Evolutionary conservation across 2,797 vertebrate species (phyloP).

Genomic region (Acropternis orthonyx): DNA sequence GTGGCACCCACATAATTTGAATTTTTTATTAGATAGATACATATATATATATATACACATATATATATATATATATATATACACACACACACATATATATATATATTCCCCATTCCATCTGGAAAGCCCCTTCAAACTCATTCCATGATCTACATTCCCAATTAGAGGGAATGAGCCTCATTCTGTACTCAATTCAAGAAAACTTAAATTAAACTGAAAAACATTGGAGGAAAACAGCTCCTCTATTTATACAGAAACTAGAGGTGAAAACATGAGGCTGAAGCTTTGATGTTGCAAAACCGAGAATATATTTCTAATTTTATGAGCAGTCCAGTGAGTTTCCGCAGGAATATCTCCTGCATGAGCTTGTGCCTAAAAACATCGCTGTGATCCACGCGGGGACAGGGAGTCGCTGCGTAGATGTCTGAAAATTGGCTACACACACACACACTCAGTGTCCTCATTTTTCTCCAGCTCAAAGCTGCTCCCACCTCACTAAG

Average conservation of each 20-base stretch:
- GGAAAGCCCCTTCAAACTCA: slow-evolving; percentile 6
- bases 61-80: too few relatives aligned
- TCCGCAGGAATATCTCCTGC: neutral
- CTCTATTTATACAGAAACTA: neutral
- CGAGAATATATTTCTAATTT: neutral
- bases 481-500: neutral
- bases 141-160: neutral
- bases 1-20: neutral
- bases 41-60: too few relatives aligned
- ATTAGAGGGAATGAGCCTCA: neutral
- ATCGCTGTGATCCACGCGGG: rapidly evolving
- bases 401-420: neutral
- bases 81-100: too few relatives aligned
- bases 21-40: neutral
- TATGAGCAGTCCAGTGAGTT: neutral
- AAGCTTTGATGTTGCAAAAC: neutral
- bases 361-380: rapidly evolving
- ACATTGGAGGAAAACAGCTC: neutral
- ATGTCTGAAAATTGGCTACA: neutral
- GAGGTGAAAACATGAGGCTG: neutral
- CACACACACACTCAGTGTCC: neutral
- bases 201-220: slow-evolving; percentile 10
- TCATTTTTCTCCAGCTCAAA: neutral
- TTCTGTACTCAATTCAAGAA: neutral
- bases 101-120: neutral